Conservation (phyloP, 2,888 invertebrate species). For the Bibio marci region DNA sequence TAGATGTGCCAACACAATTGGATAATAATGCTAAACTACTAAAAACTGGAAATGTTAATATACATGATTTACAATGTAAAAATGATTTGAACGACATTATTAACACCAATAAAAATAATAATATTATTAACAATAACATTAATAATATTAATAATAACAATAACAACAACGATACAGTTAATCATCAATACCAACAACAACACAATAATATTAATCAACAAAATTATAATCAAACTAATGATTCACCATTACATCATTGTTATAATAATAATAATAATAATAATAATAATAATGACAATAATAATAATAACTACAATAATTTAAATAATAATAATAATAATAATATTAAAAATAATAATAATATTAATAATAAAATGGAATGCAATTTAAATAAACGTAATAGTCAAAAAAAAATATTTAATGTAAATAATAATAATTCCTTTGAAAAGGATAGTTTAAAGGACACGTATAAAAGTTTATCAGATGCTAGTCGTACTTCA, state of each 20-base stretch:
- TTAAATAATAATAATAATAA: too few relatives aligned
- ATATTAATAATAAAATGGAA: conserved; percentile 3
- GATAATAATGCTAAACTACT: conserved; percentile 13
- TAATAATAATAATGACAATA: too few relatives aligned
- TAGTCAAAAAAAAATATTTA: conserved; percentile 29
- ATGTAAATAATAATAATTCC: conserved; percentile 20
- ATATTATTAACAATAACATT: conserved; percentile 7
- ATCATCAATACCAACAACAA: conserved; percentile 7
- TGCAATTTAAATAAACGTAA: conserved; percentile 18
- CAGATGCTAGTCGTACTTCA: conserved; percentile 24
- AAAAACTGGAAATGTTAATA: conserved; percentile 3
- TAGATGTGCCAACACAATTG: conserved; percentile 14
- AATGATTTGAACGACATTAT: background rate
- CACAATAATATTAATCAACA: background rate
- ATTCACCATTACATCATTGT: conserved; percentile 12
- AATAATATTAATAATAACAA: conserved; percentile 8
- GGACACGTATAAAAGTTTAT: conserved; percentile 12
- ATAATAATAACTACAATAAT: conserved; percentile 12
- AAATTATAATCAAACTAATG: conserved; percentile 10
- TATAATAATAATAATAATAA: too few relatives aligned
- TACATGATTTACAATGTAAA: conserved; percentile 5
- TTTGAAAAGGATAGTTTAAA: conserved; percentile 17
- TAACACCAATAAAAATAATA: too few relatives aligned
- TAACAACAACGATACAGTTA: background rate
- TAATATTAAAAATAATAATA: background rate